Conservation (phyloP, 2,113 vertebrate species). For the Progne subis region DNA sequence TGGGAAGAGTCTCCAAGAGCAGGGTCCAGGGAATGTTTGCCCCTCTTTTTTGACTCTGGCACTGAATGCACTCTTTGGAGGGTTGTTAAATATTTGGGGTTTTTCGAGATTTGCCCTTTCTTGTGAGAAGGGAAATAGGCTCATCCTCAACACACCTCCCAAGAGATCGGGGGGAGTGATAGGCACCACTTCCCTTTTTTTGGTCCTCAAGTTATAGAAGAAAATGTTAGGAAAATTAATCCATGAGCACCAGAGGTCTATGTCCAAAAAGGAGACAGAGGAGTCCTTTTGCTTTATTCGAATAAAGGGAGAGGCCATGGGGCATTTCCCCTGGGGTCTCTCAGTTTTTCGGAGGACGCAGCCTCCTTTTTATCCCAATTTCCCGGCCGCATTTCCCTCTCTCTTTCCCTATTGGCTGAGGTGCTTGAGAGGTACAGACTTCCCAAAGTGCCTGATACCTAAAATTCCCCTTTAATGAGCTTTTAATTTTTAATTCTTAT, state of each 20-base stretch:
- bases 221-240: background rate
- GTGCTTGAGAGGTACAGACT: too few relatives aligned
- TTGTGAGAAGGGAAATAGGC: background rate
- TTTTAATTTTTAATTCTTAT: too few relatives aligned
- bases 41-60: background rate
- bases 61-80: background rate
- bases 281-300: fast-evolving
- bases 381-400: too few relatives aligned
- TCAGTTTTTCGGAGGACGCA: too few relatives aligned
- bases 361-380: too few relatives aligned
- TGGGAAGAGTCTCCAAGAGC: background rate
- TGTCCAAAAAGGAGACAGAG: background rate
- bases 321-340: too few relatives aligned
- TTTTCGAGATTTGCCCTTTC: conserved; percentile 10
- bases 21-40: background rate
- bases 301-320: background rate
- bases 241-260: background rate
- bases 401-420: too few relatives aligned
- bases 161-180: background rate
- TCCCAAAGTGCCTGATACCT: too few relatives aligned
- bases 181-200: background rate
- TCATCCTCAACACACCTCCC: background rate
- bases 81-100: conserved; percentile 31
- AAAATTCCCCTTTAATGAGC: too few relatives aligned
- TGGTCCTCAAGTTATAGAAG: background rate